Conservation (phyloP, 1,140 invertebrate species). For the Pachyrhynchus sulphureomaculatus region DNA sequence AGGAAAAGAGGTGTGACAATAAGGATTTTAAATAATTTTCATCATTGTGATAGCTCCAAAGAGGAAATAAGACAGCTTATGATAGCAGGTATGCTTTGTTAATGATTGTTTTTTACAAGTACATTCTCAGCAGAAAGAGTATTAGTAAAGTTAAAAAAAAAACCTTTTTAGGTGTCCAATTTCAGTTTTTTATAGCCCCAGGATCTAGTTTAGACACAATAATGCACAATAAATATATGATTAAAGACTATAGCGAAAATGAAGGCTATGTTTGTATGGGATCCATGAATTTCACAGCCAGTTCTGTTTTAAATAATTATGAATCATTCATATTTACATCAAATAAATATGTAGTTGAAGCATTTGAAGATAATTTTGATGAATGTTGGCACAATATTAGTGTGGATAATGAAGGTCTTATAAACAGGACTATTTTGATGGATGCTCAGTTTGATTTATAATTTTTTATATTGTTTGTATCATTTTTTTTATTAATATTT, state of each 20-base stretch:
- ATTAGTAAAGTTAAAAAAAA: background rate
- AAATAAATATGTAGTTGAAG: conserved; percentile 25
- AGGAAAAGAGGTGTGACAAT: conserved; percentile 8
- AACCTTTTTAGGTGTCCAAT: conserved; percentile 4
- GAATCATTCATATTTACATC: conserved; percentile 39
- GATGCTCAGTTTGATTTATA: conserved; percentile 25
- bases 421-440: conserved; percentile 36
- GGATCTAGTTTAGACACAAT: background rate
- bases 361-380: conserved; percentile 37
- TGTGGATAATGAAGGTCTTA: conserved; percentile 36
- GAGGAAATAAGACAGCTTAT: background rate
- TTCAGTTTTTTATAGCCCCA: conserved; percentile 4
- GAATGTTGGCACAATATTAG: conserved; percentile 33
- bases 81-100: conserved; percentile 1
- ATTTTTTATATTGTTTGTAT: background rate
- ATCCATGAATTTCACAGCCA: conserved; percentile 37
- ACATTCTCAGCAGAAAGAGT: background rate
- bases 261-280: conserved; percentile 33
- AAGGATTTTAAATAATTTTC: conserved; percentile 13
- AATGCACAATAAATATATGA: conserved; percentile 36
- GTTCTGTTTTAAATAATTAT: conserved; percentile 35
- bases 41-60: background rate
- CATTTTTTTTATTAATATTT: too few species aligned
- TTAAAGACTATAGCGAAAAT: conserved; percentile 36
- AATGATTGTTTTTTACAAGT: background rate